Conservation (phyloP, 2,888 invertebrate species). For the Xestoiulus laeticollis region DNA sequence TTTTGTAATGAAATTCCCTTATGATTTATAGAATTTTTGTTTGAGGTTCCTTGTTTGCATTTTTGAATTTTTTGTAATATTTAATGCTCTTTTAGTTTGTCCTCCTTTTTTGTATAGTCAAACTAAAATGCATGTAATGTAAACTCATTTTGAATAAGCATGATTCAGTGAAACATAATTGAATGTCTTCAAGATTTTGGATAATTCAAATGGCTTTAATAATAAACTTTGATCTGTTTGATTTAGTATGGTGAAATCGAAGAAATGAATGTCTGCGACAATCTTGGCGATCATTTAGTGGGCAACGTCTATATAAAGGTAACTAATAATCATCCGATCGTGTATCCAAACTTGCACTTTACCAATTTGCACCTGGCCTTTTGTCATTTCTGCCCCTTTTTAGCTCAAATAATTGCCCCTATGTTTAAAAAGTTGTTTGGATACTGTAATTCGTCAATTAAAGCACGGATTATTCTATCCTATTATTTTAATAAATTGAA, state of each 20-base stretch:
- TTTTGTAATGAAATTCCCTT: neutral
- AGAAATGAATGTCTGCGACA: constrained; percentile 99
- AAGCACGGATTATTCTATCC: neutral
- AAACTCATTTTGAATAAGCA: neutral
- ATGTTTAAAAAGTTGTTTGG: neutral
- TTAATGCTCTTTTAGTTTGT: neutral
- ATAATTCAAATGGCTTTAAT: neutral
- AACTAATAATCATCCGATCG: constrained; percentile 58
- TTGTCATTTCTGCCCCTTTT: neutral
- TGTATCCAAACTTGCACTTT: too few species aligned
- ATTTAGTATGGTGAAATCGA: constrained; percentile 94
- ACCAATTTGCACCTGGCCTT: too few species aligned
- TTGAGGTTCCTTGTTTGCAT: neutral
- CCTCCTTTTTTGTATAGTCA: neutral
- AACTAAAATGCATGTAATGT: neutral
- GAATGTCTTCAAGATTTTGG: neutral
- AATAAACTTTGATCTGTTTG: constrained; percentile 56
- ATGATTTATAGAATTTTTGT: neutral
- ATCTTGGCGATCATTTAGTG: constrained; percentile 96
- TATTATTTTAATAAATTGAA: constrained; percentile 17
- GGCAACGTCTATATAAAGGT: constrained; percentile 99
- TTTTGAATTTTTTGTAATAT: neutral
- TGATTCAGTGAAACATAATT: neutral
- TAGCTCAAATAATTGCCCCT: neutral
- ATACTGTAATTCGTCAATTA: neutral